Percentiles rank a stretch among this genome's conserved stretches.
Evolutionary conservation across 2,113 vertebrate species (phyloP).

Genomic region (Dasyurus viverrinus): DNA sequence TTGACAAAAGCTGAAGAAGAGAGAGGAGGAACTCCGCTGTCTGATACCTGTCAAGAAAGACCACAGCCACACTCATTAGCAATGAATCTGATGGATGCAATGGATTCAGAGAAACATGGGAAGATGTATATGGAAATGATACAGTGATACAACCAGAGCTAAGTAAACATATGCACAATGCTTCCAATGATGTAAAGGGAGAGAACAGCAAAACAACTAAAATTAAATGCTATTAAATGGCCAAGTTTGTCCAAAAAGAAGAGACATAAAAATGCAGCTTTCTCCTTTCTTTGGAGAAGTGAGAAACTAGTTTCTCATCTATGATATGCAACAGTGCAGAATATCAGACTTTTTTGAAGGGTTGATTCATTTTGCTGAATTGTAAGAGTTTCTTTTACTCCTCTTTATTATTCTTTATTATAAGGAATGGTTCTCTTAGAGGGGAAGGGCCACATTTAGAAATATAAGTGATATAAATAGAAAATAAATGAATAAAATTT

Average conservation of each 20-base stretch:
- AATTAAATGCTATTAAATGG: background rate
- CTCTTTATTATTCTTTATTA: background rate
- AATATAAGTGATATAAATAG: background rate
- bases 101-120: background rate
- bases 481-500: background rate
- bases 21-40: constrained; percentile 92
- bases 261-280: background rate
- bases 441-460: background rate
- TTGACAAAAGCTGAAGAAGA: constrained; percentile 92
- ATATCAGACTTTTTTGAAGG: background rate
- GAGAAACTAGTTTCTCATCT: no score
- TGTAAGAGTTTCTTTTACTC: background rate
- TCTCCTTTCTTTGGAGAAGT: background rate
- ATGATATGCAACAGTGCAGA: background rate
- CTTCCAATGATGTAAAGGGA: background rate
- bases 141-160: background rate
- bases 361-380: background rate
- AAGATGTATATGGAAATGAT: background rate
- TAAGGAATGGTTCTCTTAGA: background rate
- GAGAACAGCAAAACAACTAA: background rate
- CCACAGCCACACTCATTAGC: background rate
- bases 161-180: background rate
- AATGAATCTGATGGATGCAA: background rate
- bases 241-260: background rate
- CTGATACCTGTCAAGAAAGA: constrained; percentile 87